A percentile compares a stretch with the other conserved stretches of the same genome.
Evolutionary conservation across 1,140 invertebrate genomes (phyloP).

Genomic region (Batillaria attramentaria): DNA sequence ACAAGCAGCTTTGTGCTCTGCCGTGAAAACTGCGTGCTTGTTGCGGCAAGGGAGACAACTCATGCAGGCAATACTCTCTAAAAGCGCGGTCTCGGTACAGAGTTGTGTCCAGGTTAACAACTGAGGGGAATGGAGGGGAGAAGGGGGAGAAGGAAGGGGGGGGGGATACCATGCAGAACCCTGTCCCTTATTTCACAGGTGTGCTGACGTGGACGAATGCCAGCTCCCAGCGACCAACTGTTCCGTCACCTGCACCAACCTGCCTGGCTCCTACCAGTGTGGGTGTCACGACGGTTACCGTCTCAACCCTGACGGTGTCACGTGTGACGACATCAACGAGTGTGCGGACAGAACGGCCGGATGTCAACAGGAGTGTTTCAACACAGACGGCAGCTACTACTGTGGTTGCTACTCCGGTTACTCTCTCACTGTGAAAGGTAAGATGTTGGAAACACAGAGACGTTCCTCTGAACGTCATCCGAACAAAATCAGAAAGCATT

Average conservation of each 20-base stretch:
- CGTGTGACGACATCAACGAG: constrained; percentile 33
- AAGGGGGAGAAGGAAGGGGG: neutral
- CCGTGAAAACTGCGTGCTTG: neutral
- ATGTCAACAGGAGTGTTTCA: constrained; percentile 22
- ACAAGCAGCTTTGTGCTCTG: neutral
- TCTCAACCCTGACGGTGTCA: neutral
- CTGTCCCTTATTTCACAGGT: neutral
- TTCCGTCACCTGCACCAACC: constrained; percentile 15
- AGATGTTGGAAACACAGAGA: neutral
- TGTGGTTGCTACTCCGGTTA: constrained; percentile 21
- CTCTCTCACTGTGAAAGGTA: constrained; percentile 27
- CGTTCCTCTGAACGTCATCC: neutral
- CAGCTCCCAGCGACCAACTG: neutral
- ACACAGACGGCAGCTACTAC: constrained; percentile 20
- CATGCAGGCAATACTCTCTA: neutral
- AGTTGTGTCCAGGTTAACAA: neutral
- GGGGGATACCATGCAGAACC: neutral
- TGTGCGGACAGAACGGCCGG: constrained; percentile 7
- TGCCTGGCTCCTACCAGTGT: constrained; percentile 25
- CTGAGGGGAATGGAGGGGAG: neutral
- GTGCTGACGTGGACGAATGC: constrained; percentile 25
- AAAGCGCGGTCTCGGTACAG: too few relatives aligned
- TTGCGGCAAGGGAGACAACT: neutral
- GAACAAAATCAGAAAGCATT: neutral
- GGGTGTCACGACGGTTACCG: constrained; percentile 9